These are phyloP conservation scores for Polyodon spathula DNA, from an alignment of 2,113 vertebrate species.

Conservation along the genomic window DNA sequence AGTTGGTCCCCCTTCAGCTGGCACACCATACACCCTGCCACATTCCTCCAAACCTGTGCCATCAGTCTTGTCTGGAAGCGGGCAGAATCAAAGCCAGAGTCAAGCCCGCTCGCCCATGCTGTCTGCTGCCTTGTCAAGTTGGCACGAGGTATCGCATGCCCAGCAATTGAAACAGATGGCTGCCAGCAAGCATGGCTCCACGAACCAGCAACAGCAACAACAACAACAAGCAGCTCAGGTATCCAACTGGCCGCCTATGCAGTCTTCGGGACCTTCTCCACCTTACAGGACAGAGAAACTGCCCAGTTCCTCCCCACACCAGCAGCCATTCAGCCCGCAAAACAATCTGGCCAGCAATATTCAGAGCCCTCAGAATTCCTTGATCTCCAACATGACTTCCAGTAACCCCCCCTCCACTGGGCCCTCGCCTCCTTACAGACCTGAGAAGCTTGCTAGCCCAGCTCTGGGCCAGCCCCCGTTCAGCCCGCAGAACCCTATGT, in stretches of 20 bases:
- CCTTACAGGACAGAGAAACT: constrained; percentile 56
- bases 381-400: constrained; percentile 54
- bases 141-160: constrained; percentile 55
- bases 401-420: constrained; percentile 42
- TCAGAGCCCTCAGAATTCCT: constrained; percentile 60
- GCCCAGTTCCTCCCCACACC: constrained; percentile 62
- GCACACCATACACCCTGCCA: constrained; percentile 53
- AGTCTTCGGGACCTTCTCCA: constrained; percentile 62
- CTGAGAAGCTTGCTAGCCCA: constrained; percentile 65
- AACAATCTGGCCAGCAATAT: constrained; percentile 54
- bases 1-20: constrained; percentile 57
- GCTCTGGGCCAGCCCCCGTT: constrained; percentile 68
- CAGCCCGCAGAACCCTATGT: constrained; percentile 60
- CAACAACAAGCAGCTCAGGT: constrained; percentile 34
- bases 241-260: constrained; percentile 58
- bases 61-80: constrained; percentile 47
- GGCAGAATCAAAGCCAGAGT: constrained; percentile 50
- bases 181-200: constrained; percentile 66
- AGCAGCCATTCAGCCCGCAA: constrained; percentile 68
- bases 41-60: constrained; percentile 41
- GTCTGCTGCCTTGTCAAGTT: constrained; percentile 53
- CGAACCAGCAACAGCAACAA: constrained; percentile 40
- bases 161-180: constrained; percentile 74
- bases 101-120: constrained; percentile 51
- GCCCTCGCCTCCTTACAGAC: constrained; percentile 56